Base-by-base conservation (phyloP, 2,113 vertebrate species). In the Prionailurus viverrinus region DNA sequence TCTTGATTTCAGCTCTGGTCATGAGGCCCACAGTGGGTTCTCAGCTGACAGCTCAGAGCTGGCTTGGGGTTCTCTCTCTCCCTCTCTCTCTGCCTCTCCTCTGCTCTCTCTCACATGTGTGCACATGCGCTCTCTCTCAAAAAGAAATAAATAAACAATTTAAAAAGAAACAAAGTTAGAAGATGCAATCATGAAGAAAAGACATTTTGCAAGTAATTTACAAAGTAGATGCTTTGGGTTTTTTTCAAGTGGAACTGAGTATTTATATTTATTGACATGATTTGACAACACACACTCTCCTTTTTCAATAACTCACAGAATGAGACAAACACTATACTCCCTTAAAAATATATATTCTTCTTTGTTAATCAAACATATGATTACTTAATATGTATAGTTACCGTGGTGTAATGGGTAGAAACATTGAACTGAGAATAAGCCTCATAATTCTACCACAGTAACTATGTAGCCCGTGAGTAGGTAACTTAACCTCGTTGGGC, bases 121-220 rank as follows among this genome's bases (percentile, higher is more conserved):
- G 58, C 21, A 61, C 58, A 61, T 7, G 19, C 0, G 21, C 58
- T 61, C 58, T 61, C 58, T 61, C 58, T 25, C 58, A 61, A 23
- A 23, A 61, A 61, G 21, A 61, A 61, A 61, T 61, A 23, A 76
- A 21, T 73, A 93, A 69, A 68, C 19, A 5, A 63, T 69, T 96
- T 80, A 21, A 39, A 86, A 63, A 51, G 27, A 10, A 79, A 76
- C 73, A 91, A 83, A 76, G 36, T 55, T 61, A 80, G 63, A 66
- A 39, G n/a, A 23, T 31, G 10, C 51, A 89, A 84, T 89, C 18
- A 55, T 48, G 7, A n/a, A 63, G 12, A 69, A 87, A 95, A 39
- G 8, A 39, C 48, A 96, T 87, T 91, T 92, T 94, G 5, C n/a
- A 65, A 89, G 25, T 58, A 96, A 74, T 74, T 96, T 96, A 69